Percentiles rank a stretch among this genome's conserved stretches.
Conservation (phyloP, 1,140 invertebrate species). For the Nylanderia fulva region DNA sequence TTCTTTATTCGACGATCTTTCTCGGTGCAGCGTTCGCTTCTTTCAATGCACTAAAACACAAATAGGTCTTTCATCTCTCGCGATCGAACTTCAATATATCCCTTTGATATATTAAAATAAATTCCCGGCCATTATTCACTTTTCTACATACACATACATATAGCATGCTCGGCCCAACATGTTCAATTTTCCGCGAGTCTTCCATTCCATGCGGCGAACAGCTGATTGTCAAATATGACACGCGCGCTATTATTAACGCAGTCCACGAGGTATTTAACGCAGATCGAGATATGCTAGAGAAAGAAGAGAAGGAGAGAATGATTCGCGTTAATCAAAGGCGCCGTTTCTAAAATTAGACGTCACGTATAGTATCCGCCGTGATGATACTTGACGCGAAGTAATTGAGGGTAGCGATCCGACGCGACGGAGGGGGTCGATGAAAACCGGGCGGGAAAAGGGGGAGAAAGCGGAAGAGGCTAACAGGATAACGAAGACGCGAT, state of each 20-base stretch:
- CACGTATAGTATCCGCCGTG: slow-evolving; percentile 69
- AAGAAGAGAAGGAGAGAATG: not conserved
- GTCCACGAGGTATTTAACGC: not conserved
- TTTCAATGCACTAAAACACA: slow-evolving; percentile 33
- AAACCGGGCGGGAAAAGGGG: slow-evolving; percentile 60
- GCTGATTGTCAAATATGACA: slow-evolving; percentile 13
- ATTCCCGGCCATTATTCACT: slow-evolving; percentile 35
- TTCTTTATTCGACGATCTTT: slow-evolving; percentile 9
- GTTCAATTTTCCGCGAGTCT: slow-evolving; percentile 7
- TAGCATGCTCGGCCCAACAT: not conserved
- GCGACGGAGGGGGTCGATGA: not conserved
- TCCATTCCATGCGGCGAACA: not conserved
- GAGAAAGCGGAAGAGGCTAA: slow-evolving; percentile 48
- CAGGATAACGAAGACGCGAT: slow-evolving; percentile 77
- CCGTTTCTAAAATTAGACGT: slow-evolving; percentile 75
- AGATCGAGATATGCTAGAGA: not conserved
- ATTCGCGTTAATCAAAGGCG: slow-evolving; percentile 52
- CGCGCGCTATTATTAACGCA: slow-evolving; percentile 2
- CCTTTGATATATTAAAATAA: slow-evolving; percentile 48
- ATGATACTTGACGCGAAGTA: slow-evolving; percentile 75
- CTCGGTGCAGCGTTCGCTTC: not conserved
- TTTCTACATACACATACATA: not conserved
- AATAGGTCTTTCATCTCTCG: slow-evolving; percentile 39
- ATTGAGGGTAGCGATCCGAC: slow-evolving; percentile 73
- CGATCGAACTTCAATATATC: slow-evolving; percentile 34